Evolutionary conservation across 1,140 invertebrate species (phyloP), one percentile per base, ranked within the genome.

Genomic region (Dryas iulia): DNA sequence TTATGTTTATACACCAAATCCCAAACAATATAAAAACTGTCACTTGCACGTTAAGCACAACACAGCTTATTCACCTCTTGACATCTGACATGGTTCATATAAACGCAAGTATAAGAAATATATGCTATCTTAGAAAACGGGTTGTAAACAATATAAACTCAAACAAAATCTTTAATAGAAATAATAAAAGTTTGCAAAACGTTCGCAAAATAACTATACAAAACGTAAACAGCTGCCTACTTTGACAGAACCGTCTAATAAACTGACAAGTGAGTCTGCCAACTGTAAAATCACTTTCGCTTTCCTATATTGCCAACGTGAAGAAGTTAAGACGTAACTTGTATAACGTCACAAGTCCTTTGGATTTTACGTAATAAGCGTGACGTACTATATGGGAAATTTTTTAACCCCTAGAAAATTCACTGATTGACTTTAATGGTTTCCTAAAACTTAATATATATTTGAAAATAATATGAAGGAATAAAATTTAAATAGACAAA

Each of bases 181-280:
- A 82, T 83, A 81, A 83, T 77, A 84, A 88, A 90, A 87, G 75
- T 81, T 82, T 77, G 80, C 81, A 84, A 90, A 89, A 87, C 78
- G 75, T 89, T 90, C 87, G 87, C 86, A 90, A 90, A 89, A 86
- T 83, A 90, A 86, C 77, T 70, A 89, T 89, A 89, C 84, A 90
- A 91, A 91, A 90, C 87, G 80, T 90, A 91, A 91, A 91, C 87
- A 91, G 83, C 87, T 87, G 82, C 87, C 83, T 82, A 76, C 84
- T 88, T 89, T 91, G 89, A 91, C 89, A 91, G 87, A 77, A 86
- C 76, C 81, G 77, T 79, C 66, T 78, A 79, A 77, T 79, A 84
- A 86, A 90, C 86, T 91, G 89, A 90, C 89, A 90, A 77, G 75
- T 82, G 70, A 61, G 54, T 18, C 76, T 89, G 78, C 83, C 84